Evolutionary conservation across 2,113 vertebrate species (phyloP).

Genomic region (Ciconia maguari): DNA sequence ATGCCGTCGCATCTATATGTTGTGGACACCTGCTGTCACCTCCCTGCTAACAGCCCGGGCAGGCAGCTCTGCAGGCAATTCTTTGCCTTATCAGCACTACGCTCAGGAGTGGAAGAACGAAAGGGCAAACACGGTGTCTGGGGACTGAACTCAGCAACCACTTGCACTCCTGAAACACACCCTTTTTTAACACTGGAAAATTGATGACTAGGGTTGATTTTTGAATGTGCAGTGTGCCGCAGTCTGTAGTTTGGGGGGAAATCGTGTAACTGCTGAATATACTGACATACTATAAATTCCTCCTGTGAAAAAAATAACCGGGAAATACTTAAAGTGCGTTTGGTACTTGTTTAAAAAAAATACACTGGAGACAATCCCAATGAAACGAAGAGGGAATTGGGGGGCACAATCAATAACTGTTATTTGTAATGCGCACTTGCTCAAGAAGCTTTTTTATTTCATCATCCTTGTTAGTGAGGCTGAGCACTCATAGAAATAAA

Average conservation of each 20-base stretch:
- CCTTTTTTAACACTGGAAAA: background rate
- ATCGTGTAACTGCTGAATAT: background rate
- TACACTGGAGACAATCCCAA: background rate
- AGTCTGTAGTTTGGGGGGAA: background rate
- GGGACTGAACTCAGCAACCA: background rate
- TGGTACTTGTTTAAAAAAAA: background rate
- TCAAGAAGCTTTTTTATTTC: constrained; percentile 19
- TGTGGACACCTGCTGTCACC: background rate
- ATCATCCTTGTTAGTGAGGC: background rate
- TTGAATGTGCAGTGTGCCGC: background rate
- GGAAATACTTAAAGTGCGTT: background rate
- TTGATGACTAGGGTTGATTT: background rate
- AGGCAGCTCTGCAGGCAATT: background rate
- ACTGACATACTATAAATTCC: background rate
- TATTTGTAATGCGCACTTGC: background rate
- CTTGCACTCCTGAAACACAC: background rate
- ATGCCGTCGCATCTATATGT: rapidly evolving
- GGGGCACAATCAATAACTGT: background rate
- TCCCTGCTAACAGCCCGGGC: background rate
- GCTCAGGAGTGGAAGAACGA: background rate
- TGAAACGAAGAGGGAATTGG: background rate
- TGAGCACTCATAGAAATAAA: background rate
- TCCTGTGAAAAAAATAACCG: background rate
- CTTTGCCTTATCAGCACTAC: background rate
- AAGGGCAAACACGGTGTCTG: background rate